Base-by-base conservation (phyloP, 2,113 vertebrate genomes). In the Ophthalmolycus amberensis region DNA sequence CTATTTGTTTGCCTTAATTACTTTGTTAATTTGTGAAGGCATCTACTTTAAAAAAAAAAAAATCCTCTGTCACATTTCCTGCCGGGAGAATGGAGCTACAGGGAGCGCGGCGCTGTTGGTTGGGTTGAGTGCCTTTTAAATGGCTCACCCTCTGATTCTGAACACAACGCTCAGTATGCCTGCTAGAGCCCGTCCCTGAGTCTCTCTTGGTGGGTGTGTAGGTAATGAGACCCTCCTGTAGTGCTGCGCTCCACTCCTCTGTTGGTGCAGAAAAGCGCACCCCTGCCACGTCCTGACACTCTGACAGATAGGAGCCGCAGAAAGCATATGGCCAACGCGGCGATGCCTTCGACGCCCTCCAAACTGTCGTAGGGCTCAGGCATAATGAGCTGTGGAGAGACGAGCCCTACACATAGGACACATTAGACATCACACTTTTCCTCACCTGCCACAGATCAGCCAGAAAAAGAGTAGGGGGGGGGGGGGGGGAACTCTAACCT, bases 1-100 rank as follows among this genome's bases (percentile, higher is more conserved):
- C 89, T 82, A 91, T 91, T 89, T 94, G 86, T 92, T 92, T 91
- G 80, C 82, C 83, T 90, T 93, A 93, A 95, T 94, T 91, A 92
- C 91, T 89, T 85, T 85, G 90, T 89, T 90, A 90, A 94, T 95
- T 92, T 90, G 83, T 90, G 84, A 85, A 87, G 84, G 83, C 84
- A 79, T 90, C 87, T 80, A 82, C 81, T 90, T 32, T 32, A 32
- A 32, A 32, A 25, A 25, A 25, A 25, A 25, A 25, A 25, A 4
- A 32, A 32, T 32, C 32, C 32, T 32, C 66, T 77, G 79, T 86
- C 89, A 90, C 82, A 90, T 90, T 87, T 88, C 92, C 89, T 81
- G 86, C 82, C 81, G 80, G 75, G 90, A 90, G 89, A 91, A 92
- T 88, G 78, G 77, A 86, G 75, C 71, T 72, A 32, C 70, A 10